These are phyloP conservation scores for Monochamus saltuarius DNA, from an alignment of 1,140 invertebrate species.

Conservation along the genomic window DNA sequence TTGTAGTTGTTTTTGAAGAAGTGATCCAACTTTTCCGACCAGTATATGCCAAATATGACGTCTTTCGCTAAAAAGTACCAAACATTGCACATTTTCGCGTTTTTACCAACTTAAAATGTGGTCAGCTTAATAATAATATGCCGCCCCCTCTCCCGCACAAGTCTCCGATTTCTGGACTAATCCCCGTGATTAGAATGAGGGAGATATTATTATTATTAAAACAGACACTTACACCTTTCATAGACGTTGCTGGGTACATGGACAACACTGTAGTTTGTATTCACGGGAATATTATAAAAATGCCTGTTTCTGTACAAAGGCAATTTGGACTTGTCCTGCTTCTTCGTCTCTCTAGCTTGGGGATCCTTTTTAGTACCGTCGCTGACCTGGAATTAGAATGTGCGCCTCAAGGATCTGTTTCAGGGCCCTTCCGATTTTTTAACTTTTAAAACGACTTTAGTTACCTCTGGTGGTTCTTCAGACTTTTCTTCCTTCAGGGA, in stretches of 20 bases:
- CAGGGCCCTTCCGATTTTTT: neutral
- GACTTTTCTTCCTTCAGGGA: conserved; percentile 49
- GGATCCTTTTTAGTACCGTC: conserved; percentile 40
- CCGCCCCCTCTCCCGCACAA: too few relatives aligned
- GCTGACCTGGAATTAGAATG: conserved; percentile 30
- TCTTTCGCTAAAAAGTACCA: conserved; percentile 58
- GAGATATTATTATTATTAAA: too few relatives aligned
- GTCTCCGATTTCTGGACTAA: too few relatives aligned
- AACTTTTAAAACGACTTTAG: neutral
- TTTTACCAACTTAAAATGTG: too few relatives aligned
- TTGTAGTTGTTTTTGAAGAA: conserved; percentile 88
- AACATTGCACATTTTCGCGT: neutral
- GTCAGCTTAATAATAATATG: too few relatives aligned
- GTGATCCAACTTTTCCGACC: conserved; percentile 84
- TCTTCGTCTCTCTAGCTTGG: conserved; percentile 52
- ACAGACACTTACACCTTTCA: conserved; percentile 83
- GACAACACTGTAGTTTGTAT: conserved; percentile 82
- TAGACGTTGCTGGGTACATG: conserved; percentile 96
- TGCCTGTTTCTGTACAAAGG: conserved; percentile 68
- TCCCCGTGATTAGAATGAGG: too few relatives aligned
- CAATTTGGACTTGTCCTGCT: conserved; percentile 54
- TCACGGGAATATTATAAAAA: conserved; percentile 80
- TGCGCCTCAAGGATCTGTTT: neutral
- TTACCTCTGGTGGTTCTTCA: conserved; percentile 31
- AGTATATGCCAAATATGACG: conserved; percentile 69